Base-by-base conservation (phyloP, 1,140 invertebrate species). In the Drosophila miranda region DNA sequence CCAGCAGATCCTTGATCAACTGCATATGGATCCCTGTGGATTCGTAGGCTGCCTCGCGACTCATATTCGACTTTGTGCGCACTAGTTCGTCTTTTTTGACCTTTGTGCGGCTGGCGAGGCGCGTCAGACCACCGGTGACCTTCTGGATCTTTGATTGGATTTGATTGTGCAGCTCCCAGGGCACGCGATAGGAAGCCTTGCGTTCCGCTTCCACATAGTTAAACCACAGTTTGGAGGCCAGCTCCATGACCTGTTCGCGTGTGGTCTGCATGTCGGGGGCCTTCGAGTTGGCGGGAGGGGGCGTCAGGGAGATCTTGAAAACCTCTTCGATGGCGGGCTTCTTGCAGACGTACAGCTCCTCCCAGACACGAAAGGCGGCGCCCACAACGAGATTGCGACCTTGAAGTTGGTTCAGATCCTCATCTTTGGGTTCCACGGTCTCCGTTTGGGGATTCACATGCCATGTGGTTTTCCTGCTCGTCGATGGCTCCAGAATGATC, bases 71-170 rank as follows among this genome's bases (percentile, higher is more conserved):
- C 45, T 83, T 91, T 19, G 92, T 89, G 49, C 91, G 89, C 14
- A 93, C 90, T 41, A 93, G 92, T 41, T 95, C 94, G 55, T 95
- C 94, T 62, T 94, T 94, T 78, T 96, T 95, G 0, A 96, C 95
- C 92, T 97, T 97, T 2, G 96, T 97, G 45, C 97, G 92, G 59
- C 96, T 97, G 0, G 97, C 97, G 21, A 98, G 92, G 55, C 97
- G 93, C 0, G 96, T 97, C 50, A 98, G 91, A 7, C 97, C 98
- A 21, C 97, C 98, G 0, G 97, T 98, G 2, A 99, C 97, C 91
- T 98, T 98, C 91, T 98, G 97, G 49, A 99, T 96, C 93, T 98
- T 98, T 52, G 97, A 98, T 90, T 99, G 97, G 19, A 99, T 97
- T 90, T 99, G 97, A 90, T 97, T 97, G 77, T 98, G 97, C 5